Percentiles rank a stretch among this genome's conserved stretches.
These are phyloP conservation scores for Brachyhypopomus gauderio DNA, from an alignment of 2,113 vertebrate species.

Conservation along the genomic window DNA sequence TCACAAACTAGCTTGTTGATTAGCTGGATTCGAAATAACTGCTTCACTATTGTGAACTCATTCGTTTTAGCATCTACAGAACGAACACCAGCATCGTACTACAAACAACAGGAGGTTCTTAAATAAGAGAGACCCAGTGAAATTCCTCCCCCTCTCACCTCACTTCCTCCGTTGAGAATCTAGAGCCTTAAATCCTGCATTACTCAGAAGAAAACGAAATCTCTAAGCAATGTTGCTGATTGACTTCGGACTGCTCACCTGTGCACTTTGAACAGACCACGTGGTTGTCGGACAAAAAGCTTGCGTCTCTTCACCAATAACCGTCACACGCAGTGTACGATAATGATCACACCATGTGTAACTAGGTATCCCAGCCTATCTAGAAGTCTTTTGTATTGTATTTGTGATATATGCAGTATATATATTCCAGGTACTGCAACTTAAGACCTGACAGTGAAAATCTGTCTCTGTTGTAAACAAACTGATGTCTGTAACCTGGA, in stretches of 20 bases:
- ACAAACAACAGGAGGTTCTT: conserved; percentile 10
- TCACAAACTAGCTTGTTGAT: neutral
- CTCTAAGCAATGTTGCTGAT: conserved; percentile 15
- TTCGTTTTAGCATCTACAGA: neutral
- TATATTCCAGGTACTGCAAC: conserved; percentile 37
- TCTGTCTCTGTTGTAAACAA: conserved; percentile 37
- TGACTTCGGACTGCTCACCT: neutral
- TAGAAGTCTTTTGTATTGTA: conserved; percentile 34
- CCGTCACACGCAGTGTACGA: conserved; percentile 37
- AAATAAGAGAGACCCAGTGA: conserved; percentile 6
- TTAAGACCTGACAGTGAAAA: conserved; percentile 30
- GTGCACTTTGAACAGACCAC: conserved; percentile 32
- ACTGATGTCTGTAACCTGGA: conserved; percentile 47
- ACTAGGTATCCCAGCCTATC: conserved; percentile 28
- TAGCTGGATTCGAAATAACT: neutral
- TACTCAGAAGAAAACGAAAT: neutral
- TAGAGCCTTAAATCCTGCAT: conserved; percentile 35
- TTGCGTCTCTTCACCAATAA: conserved; percentile 16
- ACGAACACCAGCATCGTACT: conserved; percentile 43
- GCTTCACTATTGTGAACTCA: conserved; percentile 1
- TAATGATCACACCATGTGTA: conserved; percentile 56
- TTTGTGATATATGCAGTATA: conserved; percentile 48
- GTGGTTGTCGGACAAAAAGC: conserved; percentile 10
- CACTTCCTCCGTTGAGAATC: conserved; percentile 5
- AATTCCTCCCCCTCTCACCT: neutral